Conservation (phyloP, 1,140 invertebrate species). For the Dreissena rostriformis region DNA sequence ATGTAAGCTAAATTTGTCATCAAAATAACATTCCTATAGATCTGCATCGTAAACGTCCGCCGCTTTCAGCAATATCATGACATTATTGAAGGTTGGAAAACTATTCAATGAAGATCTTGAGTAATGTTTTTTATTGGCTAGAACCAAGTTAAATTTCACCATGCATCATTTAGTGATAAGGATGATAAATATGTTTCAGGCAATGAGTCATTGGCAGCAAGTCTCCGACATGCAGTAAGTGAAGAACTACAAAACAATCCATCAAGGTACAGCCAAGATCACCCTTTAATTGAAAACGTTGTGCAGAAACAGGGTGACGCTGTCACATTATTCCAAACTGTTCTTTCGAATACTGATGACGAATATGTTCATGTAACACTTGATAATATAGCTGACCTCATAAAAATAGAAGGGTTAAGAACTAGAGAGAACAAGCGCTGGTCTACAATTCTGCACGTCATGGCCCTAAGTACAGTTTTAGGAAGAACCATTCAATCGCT, state of each 20-base stretch:
- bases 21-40: too few species aligned
- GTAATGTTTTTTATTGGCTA: too few species aligned
- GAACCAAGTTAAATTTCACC: too few species aligned
- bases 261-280: constrained; percentile 1
- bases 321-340: background rate
- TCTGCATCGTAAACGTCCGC: too few species aligned
- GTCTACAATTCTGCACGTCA: constrained; percentile 4
- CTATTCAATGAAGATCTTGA: too few species aligned
- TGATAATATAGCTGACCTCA: constrained; percentile 1
- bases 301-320: background rate
- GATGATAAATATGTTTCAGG: background rate
- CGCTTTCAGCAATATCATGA: too few species aligned
- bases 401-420: background rate
- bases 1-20: too few species aligned
- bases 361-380: background rate
- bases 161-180: too few species aligned
- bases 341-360: constrained; percentile 9
- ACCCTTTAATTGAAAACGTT: constrained; percentile 1
- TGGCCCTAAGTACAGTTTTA: background rate
- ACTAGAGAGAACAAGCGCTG: background rate
- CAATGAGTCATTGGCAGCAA: background rate
- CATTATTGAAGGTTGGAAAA: too few species aligned
- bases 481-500: background rate
- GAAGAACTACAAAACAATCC: background rate
- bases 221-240: background rate